phyloP scores from a whole-genome alignment of 2,888 invertebrate genomes.

The Busseola fusca region DNA sequence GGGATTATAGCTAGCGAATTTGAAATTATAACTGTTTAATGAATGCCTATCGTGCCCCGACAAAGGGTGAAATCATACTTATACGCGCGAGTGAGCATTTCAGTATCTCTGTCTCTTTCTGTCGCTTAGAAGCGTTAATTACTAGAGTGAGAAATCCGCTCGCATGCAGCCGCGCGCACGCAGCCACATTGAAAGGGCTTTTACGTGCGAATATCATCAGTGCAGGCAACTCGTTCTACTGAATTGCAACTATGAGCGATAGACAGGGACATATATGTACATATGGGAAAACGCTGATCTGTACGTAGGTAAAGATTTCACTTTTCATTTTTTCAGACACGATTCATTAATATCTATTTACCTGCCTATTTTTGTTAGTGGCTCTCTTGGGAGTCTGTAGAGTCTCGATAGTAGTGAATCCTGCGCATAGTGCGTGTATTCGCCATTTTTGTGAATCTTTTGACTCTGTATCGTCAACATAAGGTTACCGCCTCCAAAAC shows the following conservation, averaged over 20 bases:
- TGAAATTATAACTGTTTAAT: conserved; percentile 25
- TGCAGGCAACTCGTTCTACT: not conserved
- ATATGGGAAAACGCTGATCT: not conserved
- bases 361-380: not conserved
- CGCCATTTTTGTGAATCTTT: conserved; percentile 21
- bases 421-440: conserved; percentile 9
- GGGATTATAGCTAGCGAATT: conserved; percentile 42
- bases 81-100: conserved; percentile 1
- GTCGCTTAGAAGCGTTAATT: not conserved
- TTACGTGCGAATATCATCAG: not conserved
- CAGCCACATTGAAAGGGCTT: not conserved
- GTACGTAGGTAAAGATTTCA: not conserved
- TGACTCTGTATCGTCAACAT: conserved; percentile 44
- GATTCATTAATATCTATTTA: not conserved
- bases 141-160: not conserved
- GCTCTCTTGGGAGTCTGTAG: not conserved
- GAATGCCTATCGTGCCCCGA: not conserved
- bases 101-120: not conserved
- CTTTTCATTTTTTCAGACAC: not conserved
- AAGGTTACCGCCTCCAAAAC: conserved; percentile 68
- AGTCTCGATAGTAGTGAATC: not conserved
- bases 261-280: not conserved
- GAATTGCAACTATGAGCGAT: not conserved
- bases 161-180: not conserved
- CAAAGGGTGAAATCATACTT: not conserved